These are phyloP conservation scores for Hemiscyllium ocellatum DNA, from an alignment of 2,113 vertebrate species.

Conservation along the genomic window DNA sequence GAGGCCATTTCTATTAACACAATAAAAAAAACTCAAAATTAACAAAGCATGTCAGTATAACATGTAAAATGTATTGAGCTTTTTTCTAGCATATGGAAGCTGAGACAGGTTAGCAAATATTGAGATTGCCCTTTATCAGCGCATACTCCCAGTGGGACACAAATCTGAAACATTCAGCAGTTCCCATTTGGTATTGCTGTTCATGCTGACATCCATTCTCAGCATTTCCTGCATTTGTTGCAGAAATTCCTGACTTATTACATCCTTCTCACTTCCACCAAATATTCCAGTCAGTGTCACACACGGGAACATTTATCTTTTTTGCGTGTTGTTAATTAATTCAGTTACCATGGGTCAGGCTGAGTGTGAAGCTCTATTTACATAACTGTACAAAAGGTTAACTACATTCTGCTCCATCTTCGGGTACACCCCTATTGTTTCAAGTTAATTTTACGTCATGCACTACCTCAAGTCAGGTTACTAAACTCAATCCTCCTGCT, in stretches of 20 bases:
- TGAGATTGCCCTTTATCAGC: not conserved
- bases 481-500: not conserved
- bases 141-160: not conserved
- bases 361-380: not conserved
- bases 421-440: not conserved
- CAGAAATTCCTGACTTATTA: not conserved
- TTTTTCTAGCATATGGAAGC: not conserved
- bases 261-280: not conserved
- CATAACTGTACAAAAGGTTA: not conserved
- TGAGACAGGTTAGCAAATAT: not conserved
- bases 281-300: not conserved
- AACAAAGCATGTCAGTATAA: not conserved
- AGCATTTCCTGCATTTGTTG: not conserved
- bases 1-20: not conserved
- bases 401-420: not conserved
- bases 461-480: not conserved
- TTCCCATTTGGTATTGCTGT: not conserved
- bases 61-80: not conserved
- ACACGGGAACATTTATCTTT: not conserved
- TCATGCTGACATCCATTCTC: not conserved
- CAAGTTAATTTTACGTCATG: not conserved
- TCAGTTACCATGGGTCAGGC: not conserved
- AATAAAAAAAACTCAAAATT: not conserved
- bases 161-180: not conserved
- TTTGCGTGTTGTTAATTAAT: not conserved